Base-by-base conservation (phyloP, 2,113 vertebrate genomes). In the Asarcornis scutulata region DNA sequence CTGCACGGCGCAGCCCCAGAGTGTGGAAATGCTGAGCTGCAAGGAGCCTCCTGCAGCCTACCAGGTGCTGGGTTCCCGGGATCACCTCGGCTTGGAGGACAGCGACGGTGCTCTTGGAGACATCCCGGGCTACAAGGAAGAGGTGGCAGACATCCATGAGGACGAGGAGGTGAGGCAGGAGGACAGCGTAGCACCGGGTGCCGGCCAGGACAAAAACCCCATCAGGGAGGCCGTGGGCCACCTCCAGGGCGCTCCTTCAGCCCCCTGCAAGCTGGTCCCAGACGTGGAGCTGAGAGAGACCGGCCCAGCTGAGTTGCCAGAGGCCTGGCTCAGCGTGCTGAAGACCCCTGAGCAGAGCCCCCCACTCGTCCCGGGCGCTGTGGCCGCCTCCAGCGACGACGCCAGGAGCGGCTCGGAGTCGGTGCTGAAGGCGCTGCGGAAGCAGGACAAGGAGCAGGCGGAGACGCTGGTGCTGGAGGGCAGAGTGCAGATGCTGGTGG, bases 401-500 rank as follows among this genome's bases (percentile, higher is more conserved):
- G 58, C 75, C 5, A 91, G 53, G 85, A 66, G 60, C 4, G 6
- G 11, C 94, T 97, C 98, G 0, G 98, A 99, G 83, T 97, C 81
- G 0, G 91, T 95, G 12, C 96, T 99, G 58, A 98, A 98, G 91
- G 98, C 98, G 1, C 95, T 99, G 72, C 98, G 98, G 91, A 98
- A 97, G 84, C 98, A 98, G 50, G 99, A 99, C 97, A 99, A 98
- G 95, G 99, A 99, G 69, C 99, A 99, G 91, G 99, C 99, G 0
- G 98, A 99, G 58, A 98, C 98, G 0, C 96, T 99, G 91, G 98
- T 99, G 32, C 93, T 99, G 87, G 99, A 99, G 86, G 99, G 99
- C 16, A 98, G 98, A 26, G 99, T 99, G 66, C 98, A 99, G 94
- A 98, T 99, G 99, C 97, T 99, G 21, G 98, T 99, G 92, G 98